Conservation (phyloP, 2,113 vertebrate genomes). For the Leiothrix lutea region DNA sequence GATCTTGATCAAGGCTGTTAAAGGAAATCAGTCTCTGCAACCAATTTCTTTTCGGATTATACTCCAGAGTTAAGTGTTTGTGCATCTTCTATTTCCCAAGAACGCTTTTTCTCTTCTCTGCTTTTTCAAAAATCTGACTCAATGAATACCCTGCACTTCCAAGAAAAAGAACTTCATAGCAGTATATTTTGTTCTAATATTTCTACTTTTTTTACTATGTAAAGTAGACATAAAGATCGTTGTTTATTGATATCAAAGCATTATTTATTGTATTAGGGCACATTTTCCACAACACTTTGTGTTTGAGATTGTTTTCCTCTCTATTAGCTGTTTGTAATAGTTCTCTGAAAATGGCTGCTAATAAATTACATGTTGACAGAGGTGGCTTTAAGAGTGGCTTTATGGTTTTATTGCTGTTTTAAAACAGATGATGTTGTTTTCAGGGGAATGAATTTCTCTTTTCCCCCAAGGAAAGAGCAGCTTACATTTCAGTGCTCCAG, state of each 20-base stretch:
- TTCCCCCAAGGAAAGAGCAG: neutral
- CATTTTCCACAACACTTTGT: neutral
- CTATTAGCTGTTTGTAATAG: neutral
- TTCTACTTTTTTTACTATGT: neutral
- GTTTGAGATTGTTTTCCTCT: neutral
- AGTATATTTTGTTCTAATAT: neutral
- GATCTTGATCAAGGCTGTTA: neutral
- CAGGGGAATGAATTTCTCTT: neutral
- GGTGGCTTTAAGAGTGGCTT: neutral
- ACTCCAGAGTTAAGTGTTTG: neutral
- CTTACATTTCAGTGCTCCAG: neutral
- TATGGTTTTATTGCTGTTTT: neutral
- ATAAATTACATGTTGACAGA: conserved; percentile 1
- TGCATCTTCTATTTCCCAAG: neutral
- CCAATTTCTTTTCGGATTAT: neutral
- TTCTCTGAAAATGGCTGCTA: neutral
- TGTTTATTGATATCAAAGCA: neutral
- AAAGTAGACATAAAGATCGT: neutral
- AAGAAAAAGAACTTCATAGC: neutral
- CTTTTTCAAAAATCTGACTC: neutral
- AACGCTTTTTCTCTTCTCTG: neutral
- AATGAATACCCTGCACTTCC: neutral
- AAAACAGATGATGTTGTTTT: neutral
- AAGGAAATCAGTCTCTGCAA: neutral
- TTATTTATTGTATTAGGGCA: neutral